phyloP scores from a whole-genome alignment of 2,888 invertebrate genomes.

The Pseudoips prasinana region DNA sequence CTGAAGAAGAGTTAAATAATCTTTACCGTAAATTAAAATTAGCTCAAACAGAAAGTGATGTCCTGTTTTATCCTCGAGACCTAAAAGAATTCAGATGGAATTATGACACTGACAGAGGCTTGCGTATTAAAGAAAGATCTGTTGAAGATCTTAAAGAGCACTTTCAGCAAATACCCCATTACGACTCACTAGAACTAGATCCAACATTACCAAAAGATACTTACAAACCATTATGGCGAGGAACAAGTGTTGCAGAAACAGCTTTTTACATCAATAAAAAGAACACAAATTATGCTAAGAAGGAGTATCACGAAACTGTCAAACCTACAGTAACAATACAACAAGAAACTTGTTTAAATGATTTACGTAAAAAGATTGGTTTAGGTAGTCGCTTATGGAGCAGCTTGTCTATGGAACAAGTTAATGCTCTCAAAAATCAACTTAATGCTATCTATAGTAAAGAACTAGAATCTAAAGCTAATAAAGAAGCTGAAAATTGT shows the following conservation, averaged over 20 bases:
- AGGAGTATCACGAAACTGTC: slow-evolving; percentile 40
- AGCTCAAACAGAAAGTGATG: slow-evolving; percentile 91
- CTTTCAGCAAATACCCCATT: slow-evolving; percentile 84
- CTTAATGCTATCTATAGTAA: slow-evolving; percentile 90
- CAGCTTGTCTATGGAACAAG: slow-evolving; percentile 92
- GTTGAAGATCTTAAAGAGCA: slow-evolving; percentile 92
- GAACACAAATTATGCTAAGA: slow-evolving; percentile 69
- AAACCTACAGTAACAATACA: slow-evolving; percentile 53
- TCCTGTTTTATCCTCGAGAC: slow-evolving; percentile 90
- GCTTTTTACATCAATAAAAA: slow-evolving; percentile 86
- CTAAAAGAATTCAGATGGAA: slow-evolving; percentile 89
- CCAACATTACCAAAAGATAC: slow-evolving; percentile 82
- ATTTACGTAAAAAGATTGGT: slow-evolving; percentile 76
- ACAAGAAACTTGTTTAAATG: slow-evolving; percentile 69
- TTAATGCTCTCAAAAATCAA: slow-evolving; percentile 89
- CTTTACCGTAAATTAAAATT: slow-evolving; percentile 89
- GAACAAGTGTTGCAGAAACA: slow-evolving; percentile 90
- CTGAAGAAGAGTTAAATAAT: slow-evolving; percentile 90
- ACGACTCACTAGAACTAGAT: slow-evolving; percentile 71
- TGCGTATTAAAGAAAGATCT: slow-evolving; percentile 92
- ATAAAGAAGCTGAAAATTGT: slow-evolving; percentile 74
- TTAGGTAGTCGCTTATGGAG: slow-evolving; percentile 91
- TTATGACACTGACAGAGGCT: slow-evolving; percentile 87
- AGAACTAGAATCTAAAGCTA: slow-evolving; percentile 69
- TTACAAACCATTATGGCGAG: slow-evolving; percentile 92